phyloP scores from a whole-genome alignment of 1,140 invertebrate genomes.

The Euura lappo region DNA sequence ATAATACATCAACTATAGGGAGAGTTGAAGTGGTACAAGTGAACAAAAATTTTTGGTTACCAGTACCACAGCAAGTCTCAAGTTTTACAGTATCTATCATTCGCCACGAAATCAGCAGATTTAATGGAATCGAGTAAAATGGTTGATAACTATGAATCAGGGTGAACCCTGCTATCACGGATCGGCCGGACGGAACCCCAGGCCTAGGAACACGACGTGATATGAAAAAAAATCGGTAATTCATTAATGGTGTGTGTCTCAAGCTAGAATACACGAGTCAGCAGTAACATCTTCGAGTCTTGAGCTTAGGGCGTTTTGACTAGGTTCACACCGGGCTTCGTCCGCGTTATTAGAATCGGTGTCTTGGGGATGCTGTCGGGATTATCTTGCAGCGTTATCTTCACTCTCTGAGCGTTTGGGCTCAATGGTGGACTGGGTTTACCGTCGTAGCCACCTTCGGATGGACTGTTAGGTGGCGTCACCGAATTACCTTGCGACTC shows the following conservation, averaged over 20 bases:
- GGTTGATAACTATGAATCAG: not conserved
- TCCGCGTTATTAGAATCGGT: conserved; percentile 55
- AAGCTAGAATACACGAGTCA: conserved; percentile 15
- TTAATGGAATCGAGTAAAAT: not conserved
- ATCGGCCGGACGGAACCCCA: not conserved
- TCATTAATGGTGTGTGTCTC: not conserved
- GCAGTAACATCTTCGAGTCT: not conserved
- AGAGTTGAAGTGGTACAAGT: no score
- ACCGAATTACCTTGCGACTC: not conserved
- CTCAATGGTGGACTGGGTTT: conserved; percentile 43
- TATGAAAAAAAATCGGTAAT: not conserved
- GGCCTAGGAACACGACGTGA: not conserved
- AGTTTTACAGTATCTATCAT: no score
- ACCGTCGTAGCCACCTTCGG: conserved; percentile 9
- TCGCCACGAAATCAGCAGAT: no score
- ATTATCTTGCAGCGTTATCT: conserved; percentile 56
- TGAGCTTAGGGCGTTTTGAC: conserved; percentile 46
- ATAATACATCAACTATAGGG: no score
- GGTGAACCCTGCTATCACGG: not conserved
- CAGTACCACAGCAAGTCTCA: no score
- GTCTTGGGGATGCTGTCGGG: conserved; percentile 58
- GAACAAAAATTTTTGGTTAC: no score
- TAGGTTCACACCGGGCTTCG: conserved; percentile 54
- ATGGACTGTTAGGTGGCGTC: not conserved
- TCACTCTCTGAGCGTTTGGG: conserved; percentile 56